Base-by-base conservation (phyloP, 2,797 vertebrate genomes). In the Diglossa cyanea region DNA sequence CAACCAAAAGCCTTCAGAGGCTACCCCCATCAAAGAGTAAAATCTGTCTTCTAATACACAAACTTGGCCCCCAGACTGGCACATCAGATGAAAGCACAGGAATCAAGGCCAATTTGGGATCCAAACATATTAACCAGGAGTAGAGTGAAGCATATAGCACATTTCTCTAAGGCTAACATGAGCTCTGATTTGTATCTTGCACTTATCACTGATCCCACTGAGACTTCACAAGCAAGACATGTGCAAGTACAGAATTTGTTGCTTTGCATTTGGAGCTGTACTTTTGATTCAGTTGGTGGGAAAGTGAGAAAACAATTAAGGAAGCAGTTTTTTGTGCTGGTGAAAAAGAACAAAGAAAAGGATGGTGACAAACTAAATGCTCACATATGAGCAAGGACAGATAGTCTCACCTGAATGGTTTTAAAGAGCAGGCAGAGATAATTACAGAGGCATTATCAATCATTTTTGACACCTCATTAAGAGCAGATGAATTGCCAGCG, bases 391-490 rank as follows among this genome's bases (percentile, higher is more conserved):
- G 45, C 82, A 84, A 94, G 84, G 85, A 58, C 87, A 89, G 57
- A 95, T 57, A 88, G 82, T 93, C 74, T 92, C 88, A 71, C 60
- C 57, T 86, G 47, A 80, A 79, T 71, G 55, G 89, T 95, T 82
- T 95, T 94, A 93, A 96, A 94, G 82, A 91, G 57, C 51, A 87
- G 50, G 24, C 61, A 92, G 53, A 86, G 63, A 86, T 80, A 87
- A 86, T 93, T 77, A 85, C 70, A 60, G 47, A 86, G 51, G 19
- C 40, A 16, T 87, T 91, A 95, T 93, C 88, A 88, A 94, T 96
- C 77, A 94, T 95, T 97, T 96, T 86, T 97, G 90, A 88, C 91
- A 96, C 66, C 13, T 95, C 75, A 95, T 94, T 91, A 93, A 92
- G 33, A 94, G 44, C 35, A 95, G 58, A 80, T 92, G 75, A 95